Percentiles rank a stretch among this genome's conserved stretches.
phyloP scores from a whole-genome alignment of 2,888 invertebrate species.

The Watsonalla cultraria region DNA sequence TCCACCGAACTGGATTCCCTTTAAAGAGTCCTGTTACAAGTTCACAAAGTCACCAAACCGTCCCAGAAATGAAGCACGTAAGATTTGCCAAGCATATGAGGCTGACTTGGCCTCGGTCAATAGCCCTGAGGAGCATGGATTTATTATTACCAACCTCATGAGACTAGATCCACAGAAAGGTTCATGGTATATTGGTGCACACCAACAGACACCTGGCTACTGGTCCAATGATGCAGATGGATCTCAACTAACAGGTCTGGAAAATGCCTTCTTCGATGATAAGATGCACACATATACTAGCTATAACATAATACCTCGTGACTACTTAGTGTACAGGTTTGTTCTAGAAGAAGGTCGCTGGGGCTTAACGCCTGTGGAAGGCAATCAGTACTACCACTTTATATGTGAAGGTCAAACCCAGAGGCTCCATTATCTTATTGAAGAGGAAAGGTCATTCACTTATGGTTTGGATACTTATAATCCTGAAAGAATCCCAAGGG shows the following conservation, averaged over 20 bases:
- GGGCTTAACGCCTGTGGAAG: slow-evolving; percentile 90
- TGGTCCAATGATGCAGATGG: slow-evolving; percentile 92
- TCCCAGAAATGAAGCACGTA: slow-evolving; percentile 87
- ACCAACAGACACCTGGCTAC: slow-evolving; percentile 84
- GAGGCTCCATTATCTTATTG: slow-evolving; percentile 83
- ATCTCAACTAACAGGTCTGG: slow-evolving; percentile 86
- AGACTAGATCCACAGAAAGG: slow-evolving; percentile 91
- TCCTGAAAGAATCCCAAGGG: slow-evolving; percentile 88
- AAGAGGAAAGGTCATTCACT: slow-evolving; percentile 88
- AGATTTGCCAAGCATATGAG: slow-evolving; percentile 90
- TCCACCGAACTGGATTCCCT: slow-evolving; percentile 92
- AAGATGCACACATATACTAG: slow-evolving; percentile 52
- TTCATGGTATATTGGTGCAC: slow-evolving; percentile 91
- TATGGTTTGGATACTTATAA: slow-evolving; percentile 92
- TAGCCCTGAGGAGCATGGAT: slow-evolving; percentile 91
- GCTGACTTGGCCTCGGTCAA: slow-evolving; percentile 90
- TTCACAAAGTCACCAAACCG: slow-evolving; percentile 93
- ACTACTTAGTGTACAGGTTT: slow-evolving; percentile 89
- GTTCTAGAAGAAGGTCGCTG: slow-evolving; percentile 85
- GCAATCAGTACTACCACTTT: slow-evolving; percentile 86
- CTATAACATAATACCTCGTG: slow-evolving; percentile 78
- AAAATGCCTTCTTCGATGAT: slow-evolving; percentile 89
- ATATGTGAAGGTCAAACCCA: slow-evolving; percentile 93
- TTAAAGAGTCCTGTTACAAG: slow-evolving; percentile 90
- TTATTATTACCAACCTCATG: slow-evolving; percentile 89